Base-by-base conservation (phyloP, 2,113 vertebrate genomes). In the Pachypanchax playfairii region DNA sequence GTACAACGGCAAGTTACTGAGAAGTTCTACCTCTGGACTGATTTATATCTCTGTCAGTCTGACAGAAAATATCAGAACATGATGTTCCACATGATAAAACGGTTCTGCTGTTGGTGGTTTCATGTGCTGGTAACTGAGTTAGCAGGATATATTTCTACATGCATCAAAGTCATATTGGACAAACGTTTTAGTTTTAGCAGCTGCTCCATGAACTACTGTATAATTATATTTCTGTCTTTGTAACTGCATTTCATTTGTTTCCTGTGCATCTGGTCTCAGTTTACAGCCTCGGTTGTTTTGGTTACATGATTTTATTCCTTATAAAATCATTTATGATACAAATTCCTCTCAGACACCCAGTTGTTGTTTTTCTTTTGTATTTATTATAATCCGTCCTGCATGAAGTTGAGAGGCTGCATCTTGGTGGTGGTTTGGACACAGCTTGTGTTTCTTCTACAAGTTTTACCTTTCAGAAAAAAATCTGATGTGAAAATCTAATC, bases 401-500 rank as follows among this genome's bases (percentile, higher is more conserved):
- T 10, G 20, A 44, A 54, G 36, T 15, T 35, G 25, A 61, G 43
- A 43, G 38, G 3, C 4, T 44, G 18, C 24, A 46, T 52, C 3
- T 29, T 4, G 31, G 26, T 25, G 11, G 15, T 42, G 22, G 25
- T 24, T 44, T 22, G 2, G 17, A 42, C 54, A 33, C 18, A 10
- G 0, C 14, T 46, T 13, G 1, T 22, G 10, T 44, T 59, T 49
- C 54, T n/a, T 43, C 24, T n/a, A 18, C 43, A 24, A 6, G 20
- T 3, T 43, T 18, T 43, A 9, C 41, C 48, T 59, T 14, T 33
- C 3, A 13, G 24, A 62, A 33, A 33, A 42, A n/a, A 5, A 10
- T 62, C 4, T 52, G 14, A 12, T 48, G 51, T 50, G 13, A 48
- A 17, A 6, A 63, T 50, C 55, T 58, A 12, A 52, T 59, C 48